Evolutionary conservation across 1,140 invertebrate species (phyloP), one percentile per base, ranked within the genome.

Genomic region (Xylocopa sonorina): DNA sequence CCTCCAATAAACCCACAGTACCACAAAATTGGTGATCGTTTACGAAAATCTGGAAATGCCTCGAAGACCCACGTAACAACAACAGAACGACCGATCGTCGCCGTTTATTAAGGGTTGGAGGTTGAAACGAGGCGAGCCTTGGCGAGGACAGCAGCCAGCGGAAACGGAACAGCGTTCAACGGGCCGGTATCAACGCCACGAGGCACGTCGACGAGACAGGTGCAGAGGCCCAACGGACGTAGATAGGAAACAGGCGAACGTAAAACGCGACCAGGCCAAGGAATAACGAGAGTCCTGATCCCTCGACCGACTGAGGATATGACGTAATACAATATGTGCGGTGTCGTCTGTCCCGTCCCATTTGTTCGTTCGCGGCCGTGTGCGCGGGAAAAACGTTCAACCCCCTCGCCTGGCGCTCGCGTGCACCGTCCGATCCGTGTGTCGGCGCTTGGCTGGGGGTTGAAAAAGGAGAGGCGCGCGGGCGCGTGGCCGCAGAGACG

Each of bases 281-380:
- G 67, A 78, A 84, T 78, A 81, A 87, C 77, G 71, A 74, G 78
- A 79, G 78, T n/a, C 63, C 58, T 71, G 81, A 78, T 80, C 80
- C 71, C 66, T 41, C 29, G 82, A 34, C 53, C 51, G 51, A 34
- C 51, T 34, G 55, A 60, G 81, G 75, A 79, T 73, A 85, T 85
- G 86, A 89, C 86, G 82, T 89, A 83, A 89, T 84, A 85, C 81
- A 88, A 89, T 88, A 88, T 88, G 86, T 78, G 74, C 76, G 75
- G 84, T 88, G 87, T 89, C 88, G 88, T 83, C 79, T 87, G 81
- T 87, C 86, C 74, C 85, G 78, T 85, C 86, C 88, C 87, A 89
- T 89, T 89, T 89, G 88, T 84, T 77, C 84, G 76, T 76, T 77
- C 79, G 48, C 75, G 21, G 24, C 51, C 66, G 60, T 41, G 46